Percentiles rank a stretch among this genome's conserved stretches.
Evolutionary conservation across 2,888 invertebrate species (phyloP).

Genomic region (Arctia plantaginis): DNA sequence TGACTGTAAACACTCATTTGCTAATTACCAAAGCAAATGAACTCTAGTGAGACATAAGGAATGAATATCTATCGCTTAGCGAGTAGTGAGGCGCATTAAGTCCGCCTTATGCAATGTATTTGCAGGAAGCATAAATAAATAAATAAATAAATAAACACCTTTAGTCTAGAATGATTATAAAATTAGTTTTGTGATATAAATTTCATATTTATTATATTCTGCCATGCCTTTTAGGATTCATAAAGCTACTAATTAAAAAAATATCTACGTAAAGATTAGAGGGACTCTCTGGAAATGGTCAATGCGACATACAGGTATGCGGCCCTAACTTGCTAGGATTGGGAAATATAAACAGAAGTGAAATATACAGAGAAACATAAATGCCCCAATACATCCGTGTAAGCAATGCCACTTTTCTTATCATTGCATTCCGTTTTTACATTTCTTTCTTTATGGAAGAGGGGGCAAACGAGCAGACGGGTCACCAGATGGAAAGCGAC

Average conservation of each 20-base stretch:
- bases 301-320: background rate
- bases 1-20: conserved; percentile 1
- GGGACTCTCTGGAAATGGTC: background rate
- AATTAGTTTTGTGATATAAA: background rate
- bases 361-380: no score
- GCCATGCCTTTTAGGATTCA: background rate
- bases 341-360: background rate
- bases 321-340: background rate
- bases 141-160: no score
- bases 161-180: background rate
- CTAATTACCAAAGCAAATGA: conserved; percentile 26
- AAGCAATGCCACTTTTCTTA: background rate
- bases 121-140: no score
- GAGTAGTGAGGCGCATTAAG: background rate
- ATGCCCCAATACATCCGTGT: background rate
- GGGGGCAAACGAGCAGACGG: no score
- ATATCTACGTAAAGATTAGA: background rate
- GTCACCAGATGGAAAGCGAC: no score
- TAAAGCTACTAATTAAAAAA: no score
- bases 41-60: conserved; percentile 3
- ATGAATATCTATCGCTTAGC: background rate
- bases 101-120: no score
- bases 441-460: no score
- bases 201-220: background rate
- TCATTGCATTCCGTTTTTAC: no score